A percentile compares a stretch with the other conserved stretches of the same genome.
phyloP scores from a whole-genome alignment of 2,113 vertebrate genomes.

The Benitochromis conjunctus region DNA sequence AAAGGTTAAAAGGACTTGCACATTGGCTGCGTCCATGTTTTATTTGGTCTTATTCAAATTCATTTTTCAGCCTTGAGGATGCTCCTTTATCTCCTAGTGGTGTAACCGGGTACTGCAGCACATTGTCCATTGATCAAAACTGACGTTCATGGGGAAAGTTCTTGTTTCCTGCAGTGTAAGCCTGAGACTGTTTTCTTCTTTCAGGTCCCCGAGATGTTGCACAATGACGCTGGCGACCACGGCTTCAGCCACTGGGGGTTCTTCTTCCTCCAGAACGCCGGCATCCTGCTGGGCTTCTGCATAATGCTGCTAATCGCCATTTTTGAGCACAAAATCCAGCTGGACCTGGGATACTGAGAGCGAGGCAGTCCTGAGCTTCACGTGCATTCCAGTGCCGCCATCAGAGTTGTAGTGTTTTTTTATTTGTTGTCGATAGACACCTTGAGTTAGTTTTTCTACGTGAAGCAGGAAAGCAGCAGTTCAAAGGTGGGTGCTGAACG shows the following conservation, averaged over 20 bases:
- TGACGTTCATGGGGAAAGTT: not conserved
- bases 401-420: not conserved
- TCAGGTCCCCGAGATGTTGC: conserved; percentile 97
- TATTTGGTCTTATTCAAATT: no score
- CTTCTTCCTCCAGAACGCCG: conserved; percentile 95
- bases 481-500: not conserved
- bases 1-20: no score
- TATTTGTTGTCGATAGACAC: not conserved
- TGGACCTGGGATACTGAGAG: conserved; percentile 82
- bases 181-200: not conserved
- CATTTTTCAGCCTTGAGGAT: no score
- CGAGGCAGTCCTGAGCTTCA: not conserved
- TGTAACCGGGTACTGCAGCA: not conserved
- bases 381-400: not conserved
- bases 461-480: not conserved
- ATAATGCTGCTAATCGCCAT: conserved; percentile 96
- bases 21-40: no score
- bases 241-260: conserved; percentile 94
- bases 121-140: not conserved
- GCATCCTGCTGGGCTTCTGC: conserved; percentile 92
- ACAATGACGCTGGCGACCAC: conserved; percentile 93
- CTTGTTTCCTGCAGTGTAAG: not conserved
- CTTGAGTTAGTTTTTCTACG: not conserved
- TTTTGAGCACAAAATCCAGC: conserved; percentile 92
- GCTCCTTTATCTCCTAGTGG: not conserved